Evolutionary conservation across 2,797 vertebrate genomes (phyloP).

Genomic region (Bradypodion pumilum): DNA sequence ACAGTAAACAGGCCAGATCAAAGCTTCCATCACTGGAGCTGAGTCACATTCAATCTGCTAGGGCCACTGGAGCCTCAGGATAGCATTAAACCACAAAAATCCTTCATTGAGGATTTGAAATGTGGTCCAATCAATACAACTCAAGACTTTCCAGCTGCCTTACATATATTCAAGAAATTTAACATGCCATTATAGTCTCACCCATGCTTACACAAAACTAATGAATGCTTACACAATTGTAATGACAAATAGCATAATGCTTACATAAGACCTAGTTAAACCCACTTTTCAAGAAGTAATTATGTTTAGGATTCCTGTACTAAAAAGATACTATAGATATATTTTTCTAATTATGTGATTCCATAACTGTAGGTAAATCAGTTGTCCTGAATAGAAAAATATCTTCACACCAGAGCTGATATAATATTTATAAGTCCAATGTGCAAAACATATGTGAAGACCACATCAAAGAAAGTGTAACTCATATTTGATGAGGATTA

Average conservation of each 20-base stretch:
- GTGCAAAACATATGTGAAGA: constrained; percentile 15
- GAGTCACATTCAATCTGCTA: no score
- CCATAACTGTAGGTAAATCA: not conserved
- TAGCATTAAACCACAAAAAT: no score
- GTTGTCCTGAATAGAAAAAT: not conserved
- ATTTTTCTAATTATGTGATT: not conserved
- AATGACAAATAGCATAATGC: no score
- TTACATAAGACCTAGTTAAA: not conserved
- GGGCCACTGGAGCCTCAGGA: no score
- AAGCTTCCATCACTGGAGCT: no score
- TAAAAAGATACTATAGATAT: no score
- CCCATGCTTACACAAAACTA: not conserved
- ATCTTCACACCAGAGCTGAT: constrained; percentile 4
- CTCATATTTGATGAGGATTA: constrained; percentile 16
- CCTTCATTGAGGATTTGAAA: no score
- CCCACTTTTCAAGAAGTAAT: not conserved
- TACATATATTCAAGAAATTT: not conserved
- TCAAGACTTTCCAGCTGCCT: no score
- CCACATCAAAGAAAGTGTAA: not conserved
- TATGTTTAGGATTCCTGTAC: not conserved
- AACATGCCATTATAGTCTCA: not conserved
- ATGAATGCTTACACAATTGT: no score
- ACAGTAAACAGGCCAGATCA: no score
- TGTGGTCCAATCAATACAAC: no score
- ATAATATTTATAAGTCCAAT: constrained; percentile 11